These are phyloP conservation scores for Heliornis fulica DNA, from an alignment of 2,113 vertebrate genomes.

Conservation along the genomic window DNA sequence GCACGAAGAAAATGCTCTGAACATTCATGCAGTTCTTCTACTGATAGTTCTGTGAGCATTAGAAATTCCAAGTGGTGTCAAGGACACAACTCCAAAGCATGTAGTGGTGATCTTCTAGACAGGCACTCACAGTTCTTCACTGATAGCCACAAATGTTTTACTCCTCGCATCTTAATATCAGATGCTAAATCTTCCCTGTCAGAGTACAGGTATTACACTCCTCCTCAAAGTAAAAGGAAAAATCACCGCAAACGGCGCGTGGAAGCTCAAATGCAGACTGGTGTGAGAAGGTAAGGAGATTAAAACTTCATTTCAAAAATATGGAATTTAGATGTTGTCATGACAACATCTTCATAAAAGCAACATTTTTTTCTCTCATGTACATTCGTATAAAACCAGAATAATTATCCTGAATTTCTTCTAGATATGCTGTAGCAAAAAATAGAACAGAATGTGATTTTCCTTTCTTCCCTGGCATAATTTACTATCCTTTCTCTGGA, in stretches of 20 bases:
- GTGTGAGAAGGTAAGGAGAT: constrained; percentile 77
- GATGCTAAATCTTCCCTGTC: constrained; percentile 84
- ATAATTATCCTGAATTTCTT: background rate
- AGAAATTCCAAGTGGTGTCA: constrained; percentile 49
- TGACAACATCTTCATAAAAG: background rate
- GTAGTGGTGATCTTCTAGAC: constrained; percentile 84
- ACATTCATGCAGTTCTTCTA: background rate
- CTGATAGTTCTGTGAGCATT: background rate
- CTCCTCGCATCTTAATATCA: constrained; percentile 87
- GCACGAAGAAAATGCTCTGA: background rate
- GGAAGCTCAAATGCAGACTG: constrained; percentile 77
- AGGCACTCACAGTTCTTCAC: constrained; percentile 87
- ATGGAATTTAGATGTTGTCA: background rate
- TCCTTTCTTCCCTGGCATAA: background rate
- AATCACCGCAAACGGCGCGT: background rate
- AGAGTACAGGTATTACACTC: constrained; percentile 88
- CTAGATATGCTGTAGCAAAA: background rate
- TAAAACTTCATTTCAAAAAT: background rate
- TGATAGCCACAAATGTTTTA: constrained; percentile 79
- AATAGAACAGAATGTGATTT: background rate
- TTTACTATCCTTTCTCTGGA: background rate
- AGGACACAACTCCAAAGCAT: constrained; percentile 71
- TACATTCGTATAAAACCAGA: background rate
- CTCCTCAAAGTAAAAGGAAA: constrained; percentile 72
- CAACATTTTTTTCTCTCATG: background rate